A percentile compares a stretch with the other conserved stretches of the same genome.
Evolutionary conservation across 2,888 invertebrate species (phyloP).

Genomic region (Molorchus minor): DNA sequence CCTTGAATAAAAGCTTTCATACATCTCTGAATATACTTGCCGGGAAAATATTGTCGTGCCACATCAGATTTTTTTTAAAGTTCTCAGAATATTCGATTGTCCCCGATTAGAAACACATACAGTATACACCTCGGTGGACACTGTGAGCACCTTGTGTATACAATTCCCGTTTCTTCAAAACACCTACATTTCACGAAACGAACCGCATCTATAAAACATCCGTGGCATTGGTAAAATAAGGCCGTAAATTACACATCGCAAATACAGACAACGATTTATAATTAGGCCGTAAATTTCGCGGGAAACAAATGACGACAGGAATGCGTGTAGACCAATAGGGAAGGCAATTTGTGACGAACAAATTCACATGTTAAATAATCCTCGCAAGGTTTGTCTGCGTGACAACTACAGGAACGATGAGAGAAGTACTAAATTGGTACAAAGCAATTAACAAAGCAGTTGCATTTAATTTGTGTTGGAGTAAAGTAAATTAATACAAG

Average conservation of each 20-base stretch:
- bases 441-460: slow-evolving; percentile 33
- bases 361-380: slow-evolving; percentile 55
- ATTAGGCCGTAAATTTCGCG: slow-evolving; percentile 61
- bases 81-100: too few species aligned
- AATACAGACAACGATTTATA: slow-evolving; percentile 59
- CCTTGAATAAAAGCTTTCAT: too few species aligned
- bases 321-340: slow-evolving; percentile 62
- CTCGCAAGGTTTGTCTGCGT: slow-evolving; percentile 45
- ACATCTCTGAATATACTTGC: too few species aligned
- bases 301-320: slow-evolving; percentile 62
- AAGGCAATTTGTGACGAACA: slow-evolving; percentile 62
- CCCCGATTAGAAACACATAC: too few species aligned
- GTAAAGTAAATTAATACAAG: slow-evolving; percentile 10
- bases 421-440: slow-evolving; percentile 36
- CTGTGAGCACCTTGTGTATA: too few species aligned
- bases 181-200: slow-evolving; percentile 12
- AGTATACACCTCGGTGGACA: too few species aligned
- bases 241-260: slow-evolving; percentile 56
- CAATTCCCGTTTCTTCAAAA: too few species aligned
- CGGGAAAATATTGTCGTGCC: too few species aligned
- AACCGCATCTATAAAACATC: slow-evolving; percentile 18
- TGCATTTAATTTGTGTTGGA: slow-evolving; percentile 20
- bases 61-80: too few species aligned
- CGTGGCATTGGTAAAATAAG: slow-evolving; percentile 30
- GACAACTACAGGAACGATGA: slow-evolving; percentile 43